phyloP scores from a whole-genome alignment of 2,797 vertebrate species.

The Florisuga fusca region DNA sequence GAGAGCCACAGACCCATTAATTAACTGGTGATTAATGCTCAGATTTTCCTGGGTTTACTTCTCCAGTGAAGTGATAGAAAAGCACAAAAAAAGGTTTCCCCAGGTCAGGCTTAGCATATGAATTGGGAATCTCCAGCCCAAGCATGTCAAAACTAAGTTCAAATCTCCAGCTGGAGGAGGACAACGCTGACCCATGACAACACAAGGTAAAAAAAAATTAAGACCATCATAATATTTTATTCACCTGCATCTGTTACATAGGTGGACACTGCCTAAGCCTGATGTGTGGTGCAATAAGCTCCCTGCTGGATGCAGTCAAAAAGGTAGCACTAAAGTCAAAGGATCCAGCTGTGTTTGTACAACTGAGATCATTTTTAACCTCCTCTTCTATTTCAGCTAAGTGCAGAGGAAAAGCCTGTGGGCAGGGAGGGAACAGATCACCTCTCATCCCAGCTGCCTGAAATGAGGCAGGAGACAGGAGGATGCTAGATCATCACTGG shows the following conservation, averaged over 20 bases:
- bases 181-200: neutral
- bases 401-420: neutral
- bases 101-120: neutral
- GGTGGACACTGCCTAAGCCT: neutral
- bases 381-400: neutral
- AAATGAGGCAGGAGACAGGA: neutral
- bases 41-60: neutral
- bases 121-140: neutral
- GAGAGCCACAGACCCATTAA: neutral
- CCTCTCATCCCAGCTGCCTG: neutral
- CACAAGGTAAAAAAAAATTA: neutral
- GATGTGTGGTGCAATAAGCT: neutral
- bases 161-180: neutral
- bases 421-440: neutral
- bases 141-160: neutral
- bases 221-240: neutral
- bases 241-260: neutral
- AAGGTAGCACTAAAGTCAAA: neutral
- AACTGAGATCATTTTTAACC: neutral
- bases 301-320: neutral
- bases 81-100: neutral
- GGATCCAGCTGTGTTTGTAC: neutral
- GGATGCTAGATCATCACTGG: conserved; percentile 15
- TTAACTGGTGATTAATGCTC: neutral
- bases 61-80: neutral